phyloP scores from a whole-genome alignment of 2,888 invertebrate genomes.

The Bombyx huttoni region DNA sequence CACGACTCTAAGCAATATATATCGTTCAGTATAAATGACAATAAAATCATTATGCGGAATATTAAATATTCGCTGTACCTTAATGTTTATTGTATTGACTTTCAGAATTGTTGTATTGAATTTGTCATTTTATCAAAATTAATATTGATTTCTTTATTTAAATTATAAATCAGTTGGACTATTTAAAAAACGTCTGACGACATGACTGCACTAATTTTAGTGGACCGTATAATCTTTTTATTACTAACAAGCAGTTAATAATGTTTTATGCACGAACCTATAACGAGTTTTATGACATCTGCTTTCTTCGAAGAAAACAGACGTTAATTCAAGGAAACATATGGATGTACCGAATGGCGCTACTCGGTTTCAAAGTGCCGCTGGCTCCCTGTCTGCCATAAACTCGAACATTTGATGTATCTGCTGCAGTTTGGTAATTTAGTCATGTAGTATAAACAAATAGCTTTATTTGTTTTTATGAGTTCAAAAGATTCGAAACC shows the following conservation, averaged over 20 bases:
- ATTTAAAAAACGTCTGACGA: neutral
- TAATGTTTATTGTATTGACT: too few species aligned
- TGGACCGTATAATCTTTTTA: slow-evolving; percentile 23
- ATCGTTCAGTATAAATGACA: too few species aligned
- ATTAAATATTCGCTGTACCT: too few species aligned
- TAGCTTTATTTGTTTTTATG: slow-evolving; percentile 48
- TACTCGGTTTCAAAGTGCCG: slow-evolving; percentile 66
- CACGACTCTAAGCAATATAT: too few species aligned
- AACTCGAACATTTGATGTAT: slow-evolving; percentile 58
- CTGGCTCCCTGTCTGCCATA: slow-evolving; percentile 36
- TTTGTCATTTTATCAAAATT: too few species aligned
- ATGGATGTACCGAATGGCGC: slow-evolving; percentile 55
- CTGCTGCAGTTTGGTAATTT: slow-evolving; percentile 46
- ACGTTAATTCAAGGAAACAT: slow-evolving; percentile 65
- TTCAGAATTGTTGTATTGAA: too few species aligned
- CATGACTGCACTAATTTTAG: slow-evolving; percentile 3
- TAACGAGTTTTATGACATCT: slow-evolving; percentile 63
- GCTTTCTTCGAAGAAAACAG: slow-evolving; percentile 66
- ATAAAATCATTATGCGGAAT: too few species aligned
- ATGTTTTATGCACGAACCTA: slow-evolving; percentile 53
- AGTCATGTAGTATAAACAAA: slow-evolving; percentile 51
- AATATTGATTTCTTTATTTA: too few species aligned
- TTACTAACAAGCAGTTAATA: slow-evolving; percentile 56
- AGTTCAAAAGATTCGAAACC: slow-evolving; percentile 33
- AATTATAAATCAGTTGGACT: neutral